A percentile compares a stretch with the other conserved stretches of the same genome.
Evolutionary conservation across 2,113 vertebrate genomes (phyloP).

Genomic region (Mobula birostris): DNA sequence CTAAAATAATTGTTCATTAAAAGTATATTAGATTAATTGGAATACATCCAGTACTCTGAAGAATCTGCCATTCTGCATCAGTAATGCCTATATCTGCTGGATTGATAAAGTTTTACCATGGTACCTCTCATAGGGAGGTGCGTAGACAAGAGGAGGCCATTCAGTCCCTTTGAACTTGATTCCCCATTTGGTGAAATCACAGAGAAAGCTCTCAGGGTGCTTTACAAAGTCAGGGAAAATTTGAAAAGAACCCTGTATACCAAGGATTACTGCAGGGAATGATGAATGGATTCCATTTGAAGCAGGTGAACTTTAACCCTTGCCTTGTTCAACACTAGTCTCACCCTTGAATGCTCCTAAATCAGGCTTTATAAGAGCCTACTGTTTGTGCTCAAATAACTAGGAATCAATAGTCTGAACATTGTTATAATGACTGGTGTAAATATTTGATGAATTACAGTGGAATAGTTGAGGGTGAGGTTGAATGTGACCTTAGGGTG

Average conservation of each 20-base stretch:
- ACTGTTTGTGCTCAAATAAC: background rate
- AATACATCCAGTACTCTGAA: too few species aligned
- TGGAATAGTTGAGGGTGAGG: background rate
- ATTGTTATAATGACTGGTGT: conserved; percentile 13
- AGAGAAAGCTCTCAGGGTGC: background rate
- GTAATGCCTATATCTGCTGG: too few species aligned
- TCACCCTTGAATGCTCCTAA: background rate
- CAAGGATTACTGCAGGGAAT: background rate
- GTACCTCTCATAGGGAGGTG: background rate
- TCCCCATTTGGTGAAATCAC: background rate
- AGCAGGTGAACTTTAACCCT: background rate
- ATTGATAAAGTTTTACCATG: too few species aligned
- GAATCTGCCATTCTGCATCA: too few species aligned
- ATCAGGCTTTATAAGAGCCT: background rate
- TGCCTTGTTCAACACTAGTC: background rate
- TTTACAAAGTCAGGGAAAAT: background rate
- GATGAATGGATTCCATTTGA: background rate
- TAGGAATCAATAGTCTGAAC: conserved; percentile 5
- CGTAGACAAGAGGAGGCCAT: background rate
- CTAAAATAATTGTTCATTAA: too few species aligned
- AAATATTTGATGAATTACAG: conserved; percentile 12
- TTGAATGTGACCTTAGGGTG: background rate
- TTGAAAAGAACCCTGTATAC: background rate
- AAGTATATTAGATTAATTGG: too few species aligned
- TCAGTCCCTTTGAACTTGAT: background rate